Percentiles rank a stretch among this genome's conserved stretches.
Conservation (phyloP, 2,113 vertebrate species). For the Gobio gobio region DNA sequence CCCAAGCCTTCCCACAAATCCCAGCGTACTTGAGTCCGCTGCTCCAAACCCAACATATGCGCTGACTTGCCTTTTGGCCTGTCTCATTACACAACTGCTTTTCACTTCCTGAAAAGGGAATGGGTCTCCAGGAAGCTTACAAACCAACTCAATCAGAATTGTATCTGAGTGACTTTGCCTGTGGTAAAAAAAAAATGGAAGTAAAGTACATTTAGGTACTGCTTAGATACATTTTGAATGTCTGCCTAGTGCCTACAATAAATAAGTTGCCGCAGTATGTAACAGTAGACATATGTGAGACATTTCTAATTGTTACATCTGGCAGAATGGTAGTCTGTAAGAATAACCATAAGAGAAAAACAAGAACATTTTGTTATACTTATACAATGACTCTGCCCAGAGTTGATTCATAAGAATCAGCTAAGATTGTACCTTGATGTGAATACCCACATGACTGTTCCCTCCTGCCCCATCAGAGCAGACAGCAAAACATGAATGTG, state of each 20-base stretch:
- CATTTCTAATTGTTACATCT: slow-evolving; percentile 21
- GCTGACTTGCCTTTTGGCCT: slow-evolving; percentile 68
- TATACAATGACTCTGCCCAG: background rate
- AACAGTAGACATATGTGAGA: background rate
- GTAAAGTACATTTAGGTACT: slow-evolving; percentile 25
- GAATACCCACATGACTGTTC: slow-evolving; percentile 7
- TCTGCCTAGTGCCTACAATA: background rate
- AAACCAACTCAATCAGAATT: slow-evolving; percentile 33
- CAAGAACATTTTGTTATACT: slow-evolving; percentile 27
- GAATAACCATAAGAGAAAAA: slow-evolving; percentile 10
- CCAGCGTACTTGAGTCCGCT: slow-evolving; percentile 57
- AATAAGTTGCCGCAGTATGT: background rate
- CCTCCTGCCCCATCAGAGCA: slow-evolving; percentile 4
- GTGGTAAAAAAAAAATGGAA: slow-evolving; percentile 19
- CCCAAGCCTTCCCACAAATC: background rate
- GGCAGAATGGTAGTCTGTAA: background rate
- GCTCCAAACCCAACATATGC: slow-evolving; percentile 63
- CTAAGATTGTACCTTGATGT: slow-evolving; percentile 11
- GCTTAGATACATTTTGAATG: background rate
- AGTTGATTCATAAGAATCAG: slow-evolving; percentile 30
- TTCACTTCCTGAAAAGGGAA: slow-evolving; percentile 81
- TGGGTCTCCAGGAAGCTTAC: slow-evolving; percentile 56
- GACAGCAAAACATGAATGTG: slow-evolving; percentile 40
- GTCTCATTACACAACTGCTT: slow-evolving; percentile 70
- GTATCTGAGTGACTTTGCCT: slow-evolving; percentile 11